Evolutionary conservation across 2,888 invertebrate genomes (phyloP).

Genomic region (Rhingia campestris): DNA sequence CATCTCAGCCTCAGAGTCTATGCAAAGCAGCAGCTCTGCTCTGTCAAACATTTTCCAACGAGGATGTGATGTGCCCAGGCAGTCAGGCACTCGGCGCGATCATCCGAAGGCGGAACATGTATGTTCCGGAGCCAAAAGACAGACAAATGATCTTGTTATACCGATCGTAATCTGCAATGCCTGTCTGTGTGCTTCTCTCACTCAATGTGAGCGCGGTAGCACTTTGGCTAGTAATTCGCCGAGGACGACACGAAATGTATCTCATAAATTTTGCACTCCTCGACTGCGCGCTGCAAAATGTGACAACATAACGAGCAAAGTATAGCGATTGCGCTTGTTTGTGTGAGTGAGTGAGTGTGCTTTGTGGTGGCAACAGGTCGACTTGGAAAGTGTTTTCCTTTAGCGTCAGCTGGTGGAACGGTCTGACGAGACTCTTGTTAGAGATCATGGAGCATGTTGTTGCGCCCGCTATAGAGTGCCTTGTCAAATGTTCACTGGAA

Average conservation of each 20-base stretch:
- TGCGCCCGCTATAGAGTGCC: constrained; percentile 40
- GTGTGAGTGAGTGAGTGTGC: constrained; percentile 12
- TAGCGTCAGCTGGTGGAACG: constrained; percentile 43
- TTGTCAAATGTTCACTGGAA: constrained; percentile 53
- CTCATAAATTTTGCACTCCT: constrained; percentile 67
- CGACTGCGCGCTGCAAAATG: constrained; percentile 56
- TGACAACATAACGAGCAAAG: constrained; percentile 69
- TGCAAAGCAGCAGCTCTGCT: constrained; percentile 35
- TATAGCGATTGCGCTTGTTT: constrained; percentile 1
- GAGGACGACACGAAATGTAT: constrained; percentile 69
- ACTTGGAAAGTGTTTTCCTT: constrained; percentile 10
- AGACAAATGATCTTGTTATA: constrained; percentile 74
- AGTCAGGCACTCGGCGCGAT: constrained; percentile 3
- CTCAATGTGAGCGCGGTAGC: constrained; percentile 67
- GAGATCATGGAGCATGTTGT: constrained; percentile 58
- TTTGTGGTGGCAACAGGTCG: constrained; percentile 45
- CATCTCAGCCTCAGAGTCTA: constrained; percentile 17
- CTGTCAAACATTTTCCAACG: constrained; percentile 26
- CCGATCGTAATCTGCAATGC: constrained; percentile 67
- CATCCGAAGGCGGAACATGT: constrained; percentile 64
- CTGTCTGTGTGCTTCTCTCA: constrained; percentile 51
- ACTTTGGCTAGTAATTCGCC: constrained; percentile 66
- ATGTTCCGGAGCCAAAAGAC: constrained; percentile 65
- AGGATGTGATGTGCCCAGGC: constrained; percentile 36
- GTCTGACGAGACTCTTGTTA: constrained; percentile 57